A percentile compares a stretch with the other conserved stretches of the same genome.
Evolutionary conservation across 2,888 invertebrate genomes (phyloP).

Genomic region (Tyria jacobaeae): DNA sequence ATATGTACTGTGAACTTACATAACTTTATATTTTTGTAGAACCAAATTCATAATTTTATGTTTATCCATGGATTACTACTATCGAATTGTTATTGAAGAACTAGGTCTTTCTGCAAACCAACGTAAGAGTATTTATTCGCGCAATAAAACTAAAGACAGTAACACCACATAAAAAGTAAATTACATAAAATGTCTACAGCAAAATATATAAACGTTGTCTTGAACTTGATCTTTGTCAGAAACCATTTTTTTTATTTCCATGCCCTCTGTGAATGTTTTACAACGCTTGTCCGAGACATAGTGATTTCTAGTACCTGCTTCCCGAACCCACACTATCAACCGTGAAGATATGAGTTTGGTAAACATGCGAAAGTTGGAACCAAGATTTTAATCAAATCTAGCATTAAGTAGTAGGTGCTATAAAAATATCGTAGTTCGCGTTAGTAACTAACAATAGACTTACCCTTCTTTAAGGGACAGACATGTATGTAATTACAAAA

Average conservation of each 20-base stretch:
- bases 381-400: background rate
- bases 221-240: constrained; percentile 52
- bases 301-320: constrained; percentile 69
- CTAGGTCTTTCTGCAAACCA: no score
- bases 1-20: no score
- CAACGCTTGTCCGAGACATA: constrained; percentile 63
- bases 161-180: no score
- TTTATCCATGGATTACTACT: no score
- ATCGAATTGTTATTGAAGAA: no score
- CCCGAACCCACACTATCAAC: constrained; percentile 41
- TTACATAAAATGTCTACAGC: no score
- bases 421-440: background rate
- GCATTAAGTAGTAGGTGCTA: background rate
- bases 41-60: no score
- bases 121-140: background rate
- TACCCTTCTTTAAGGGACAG: constrained; percentile 3
- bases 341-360: constrained; percentile 37
- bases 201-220: background rate
- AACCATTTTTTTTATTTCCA: constrained; percentile 63
- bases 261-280: constrained; percentile 65
- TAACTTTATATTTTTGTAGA: no score
- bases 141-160: no score
- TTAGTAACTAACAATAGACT: background rate
- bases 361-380: constrained; percentile 33
- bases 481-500: background rate